Percentiles rank a stretch among this genome's conserved stretches.
Evolutionary conservation across 2,888 invertebrate species (phyloP).

Genomic region (Mythimna albipuncta): DNA sequence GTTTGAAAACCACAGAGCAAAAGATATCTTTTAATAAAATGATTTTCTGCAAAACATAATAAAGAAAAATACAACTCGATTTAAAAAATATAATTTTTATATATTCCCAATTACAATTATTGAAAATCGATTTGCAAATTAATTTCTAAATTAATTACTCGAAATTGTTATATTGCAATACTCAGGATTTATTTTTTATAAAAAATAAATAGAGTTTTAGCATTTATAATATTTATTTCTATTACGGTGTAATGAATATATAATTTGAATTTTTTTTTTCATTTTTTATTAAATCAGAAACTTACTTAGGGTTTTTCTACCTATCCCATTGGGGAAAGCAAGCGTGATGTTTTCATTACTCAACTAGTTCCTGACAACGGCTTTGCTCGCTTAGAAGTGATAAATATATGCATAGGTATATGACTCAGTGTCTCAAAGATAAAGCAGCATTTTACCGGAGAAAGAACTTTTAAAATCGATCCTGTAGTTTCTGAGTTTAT

Average conservation of each 20-base stretch:
- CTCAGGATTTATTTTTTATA: background rate
- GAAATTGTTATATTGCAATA: too few species aligned
- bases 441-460: too few species aligned
- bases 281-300: background rate
- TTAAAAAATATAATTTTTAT: background rate
- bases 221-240: background rate
- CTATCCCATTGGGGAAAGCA: background rate
- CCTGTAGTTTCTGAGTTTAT: too few species aligned
- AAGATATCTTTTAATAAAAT: background rate
- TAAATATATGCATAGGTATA: too few species aligned
- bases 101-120: slow-evolving; percentile 6
- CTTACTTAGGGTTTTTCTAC: background rate
- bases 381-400: too few species aligned
- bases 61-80: background rate
- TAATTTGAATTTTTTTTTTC: too few species aligned
- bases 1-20: too few species aligned
- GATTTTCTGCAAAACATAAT: background rate
- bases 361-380: too few species aligned
- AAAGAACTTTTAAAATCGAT: too few species aligned
- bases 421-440: too few species aligned
- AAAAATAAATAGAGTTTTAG: background rate
- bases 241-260: background rate
- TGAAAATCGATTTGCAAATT: slow-evolving; percentile 8
- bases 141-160: background rate
- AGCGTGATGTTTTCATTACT: background rate